phyloP scores from a whole-genome alignment of 2,797 vertebrate species.

The Gymnothorax javanicus region DNA sequence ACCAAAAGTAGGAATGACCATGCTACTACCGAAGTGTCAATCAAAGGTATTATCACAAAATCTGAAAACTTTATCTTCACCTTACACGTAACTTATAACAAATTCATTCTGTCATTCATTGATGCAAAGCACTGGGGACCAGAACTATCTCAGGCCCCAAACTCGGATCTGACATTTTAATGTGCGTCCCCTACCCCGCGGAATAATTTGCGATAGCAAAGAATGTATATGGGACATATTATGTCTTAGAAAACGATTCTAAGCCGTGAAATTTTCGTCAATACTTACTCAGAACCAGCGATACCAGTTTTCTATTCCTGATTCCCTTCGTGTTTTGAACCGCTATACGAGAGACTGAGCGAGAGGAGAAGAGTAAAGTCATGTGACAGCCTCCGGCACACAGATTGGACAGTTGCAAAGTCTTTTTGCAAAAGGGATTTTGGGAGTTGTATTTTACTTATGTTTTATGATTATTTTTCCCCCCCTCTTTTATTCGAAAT shows the following conservation, averaged over 20 bases:
- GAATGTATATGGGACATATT: not conserved
- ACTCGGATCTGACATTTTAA: not conserved
- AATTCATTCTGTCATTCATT: constrained; percentile 10
- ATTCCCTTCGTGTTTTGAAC: constrained; percentile 30
- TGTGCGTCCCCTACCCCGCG: not conserved
- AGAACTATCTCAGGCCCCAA: constrained; percentile 16
- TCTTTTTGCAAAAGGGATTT: not conserved
- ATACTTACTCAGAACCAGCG: constrained; percentile 25
- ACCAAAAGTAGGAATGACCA: not conserved
- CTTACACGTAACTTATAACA: not conserved
- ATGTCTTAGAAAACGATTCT: not conserved
- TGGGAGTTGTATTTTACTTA: constrained; percentile 14
- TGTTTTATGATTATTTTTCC: not conserved
- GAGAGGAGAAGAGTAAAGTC: not conserved
- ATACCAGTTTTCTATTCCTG: not conserved
- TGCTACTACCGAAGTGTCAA: not conserved
- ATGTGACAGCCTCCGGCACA: not conserved
- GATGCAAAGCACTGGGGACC: not conserved
- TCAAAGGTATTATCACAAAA: not conserved
- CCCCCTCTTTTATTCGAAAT: too few species aligned
- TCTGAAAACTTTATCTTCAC: not conserved
- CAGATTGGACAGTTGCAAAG: constrained; percentile 22
- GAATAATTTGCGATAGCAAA: not conserved
- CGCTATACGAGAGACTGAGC: not conserved
- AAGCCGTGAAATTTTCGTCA: not conserved